These are phyloP conservation scores for Melanchra persicariae DNA, from an alignment of 2,888 invertebrate genomes.

Conservation along the genomic window DNA sequence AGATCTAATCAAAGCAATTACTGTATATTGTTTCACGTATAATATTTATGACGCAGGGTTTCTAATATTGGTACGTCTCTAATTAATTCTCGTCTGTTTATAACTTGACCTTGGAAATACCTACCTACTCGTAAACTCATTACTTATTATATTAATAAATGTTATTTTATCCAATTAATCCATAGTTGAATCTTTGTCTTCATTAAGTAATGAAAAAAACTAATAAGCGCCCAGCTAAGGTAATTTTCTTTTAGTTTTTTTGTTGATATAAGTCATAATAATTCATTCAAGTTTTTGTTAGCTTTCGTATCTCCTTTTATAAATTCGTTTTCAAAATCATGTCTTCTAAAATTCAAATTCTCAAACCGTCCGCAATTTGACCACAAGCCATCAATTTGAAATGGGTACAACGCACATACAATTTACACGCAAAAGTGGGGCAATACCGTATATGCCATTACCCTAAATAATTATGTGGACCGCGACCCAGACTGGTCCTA, in stretches of 20 bases:
- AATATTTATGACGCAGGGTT: conserved; percentile 6
- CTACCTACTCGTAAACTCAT: not conserved
- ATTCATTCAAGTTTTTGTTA: too few species aligned
- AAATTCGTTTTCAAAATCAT: not conserved
- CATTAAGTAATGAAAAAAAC: not conserved
- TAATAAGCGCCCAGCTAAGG: not conserved
- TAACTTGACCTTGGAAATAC: not conserved
- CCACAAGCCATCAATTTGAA: conserved; percentile 28
- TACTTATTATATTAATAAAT: not conserved
- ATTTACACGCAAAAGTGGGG: conserved; percentile 56
- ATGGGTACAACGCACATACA: conserved; percentile 28
- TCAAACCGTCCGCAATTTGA: conserved; percentile 5
- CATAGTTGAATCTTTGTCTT: not conserved
- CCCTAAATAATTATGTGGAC: conserved; percentile 79
- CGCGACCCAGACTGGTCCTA: conserved; percentile 68
- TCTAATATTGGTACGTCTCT: not conserved
- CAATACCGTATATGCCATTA: conserved; percentile 67
- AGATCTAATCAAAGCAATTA: conserved; percentile 7
- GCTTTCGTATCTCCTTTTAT: too few species aligned
- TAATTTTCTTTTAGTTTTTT: not conserved
- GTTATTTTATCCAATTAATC: not conserved
- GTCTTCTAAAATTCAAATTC: not conserved
- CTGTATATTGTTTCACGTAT: conserved; percentile 11
- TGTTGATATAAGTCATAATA: not conserved
- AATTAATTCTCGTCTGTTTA: conserved; percentile 10